Evolutionary conservation across 2,113 vertebrate species (phyloP).

Genomic region (Bungarus multicinctus): DNA sequence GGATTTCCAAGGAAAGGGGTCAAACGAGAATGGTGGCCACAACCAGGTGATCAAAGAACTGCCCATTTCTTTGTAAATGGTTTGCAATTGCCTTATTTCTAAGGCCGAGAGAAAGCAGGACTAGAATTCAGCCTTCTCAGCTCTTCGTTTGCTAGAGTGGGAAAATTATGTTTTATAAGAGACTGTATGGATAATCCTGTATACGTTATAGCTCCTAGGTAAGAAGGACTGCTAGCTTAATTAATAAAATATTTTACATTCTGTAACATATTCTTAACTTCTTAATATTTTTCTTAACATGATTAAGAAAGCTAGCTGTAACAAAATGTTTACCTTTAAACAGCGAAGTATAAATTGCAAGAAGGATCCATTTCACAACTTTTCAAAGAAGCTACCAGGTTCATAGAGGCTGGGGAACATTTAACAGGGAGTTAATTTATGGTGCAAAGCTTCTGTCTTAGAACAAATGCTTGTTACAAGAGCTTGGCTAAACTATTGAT

Average conservation of each 20-base stretch:
- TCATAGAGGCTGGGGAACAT: background rate
- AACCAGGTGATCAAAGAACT: background rate
- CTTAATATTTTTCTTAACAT: constrained; percentile 9
- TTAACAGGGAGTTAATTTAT: background rate
- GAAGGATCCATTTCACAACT: background rate
- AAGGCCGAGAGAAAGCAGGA: background rate
- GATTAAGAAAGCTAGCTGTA: background rate
- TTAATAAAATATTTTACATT: background rate
- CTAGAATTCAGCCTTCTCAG: background rate
- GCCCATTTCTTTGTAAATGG: background rate
- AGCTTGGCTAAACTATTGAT: background rate
- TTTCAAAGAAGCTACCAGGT: background rate
- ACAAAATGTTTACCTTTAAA: background rate
- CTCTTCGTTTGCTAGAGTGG: background rate
- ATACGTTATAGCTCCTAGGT: background rate
- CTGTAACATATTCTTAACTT: background rate
- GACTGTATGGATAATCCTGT: background rate
- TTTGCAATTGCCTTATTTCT: background rate
- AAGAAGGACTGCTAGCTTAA: background rate
- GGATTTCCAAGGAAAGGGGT: background rate
- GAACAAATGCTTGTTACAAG: background rate
- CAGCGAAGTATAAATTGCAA: background rate
- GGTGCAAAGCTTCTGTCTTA: background rate
- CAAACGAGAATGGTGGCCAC: background rate
- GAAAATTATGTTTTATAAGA: background rate